These are phyloP conservation scores for Papilio gigon DNA, from an alignment of 2,888 invertebrate species.

Conservation along the genomic window DNA sequence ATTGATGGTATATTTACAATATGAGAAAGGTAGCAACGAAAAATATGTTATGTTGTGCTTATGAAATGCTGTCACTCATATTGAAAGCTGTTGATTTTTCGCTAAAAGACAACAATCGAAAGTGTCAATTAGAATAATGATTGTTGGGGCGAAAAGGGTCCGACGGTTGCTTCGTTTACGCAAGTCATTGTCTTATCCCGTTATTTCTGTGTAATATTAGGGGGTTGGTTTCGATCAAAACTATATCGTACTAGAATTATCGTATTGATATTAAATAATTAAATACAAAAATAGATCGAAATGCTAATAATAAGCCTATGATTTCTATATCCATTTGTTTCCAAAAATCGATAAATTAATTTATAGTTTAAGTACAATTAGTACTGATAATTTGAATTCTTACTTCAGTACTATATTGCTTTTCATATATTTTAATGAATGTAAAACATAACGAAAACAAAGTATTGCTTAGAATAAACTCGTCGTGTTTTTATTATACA, in stretches of 20 bases:
- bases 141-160: conserved; percentile 28
- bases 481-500: not conserved
- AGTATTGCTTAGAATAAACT: not conserved
- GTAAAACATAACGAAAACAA: not conserved
- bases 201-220: not conserved
- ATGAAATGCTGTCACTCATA: conserved; percentile 2
- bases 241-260: not conserved
- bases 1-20: too few relatives aligned
- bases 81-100: not conserved
- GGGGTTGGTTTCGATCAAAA: not conserved
- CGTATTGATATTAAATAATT: not conserved
- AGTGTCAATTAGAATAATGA: conserved; percentile 33
- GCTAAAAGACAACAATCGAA: conserved; percentile 16
- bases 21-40: not conserved
- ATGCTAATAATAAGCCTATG: too few relatives aligned
- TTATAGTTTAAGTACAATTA: not conserved
- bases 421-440: not conserved
- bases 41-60: not conserved
- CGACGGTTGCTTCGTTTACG: conserved; percentile 13
- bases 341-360: not conserved
- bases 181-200: conserved; percentile 5
- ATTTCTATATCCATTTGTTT: not conserved
- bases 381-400: too few relatives aligned
- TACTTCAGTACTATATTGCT: too few relatives aligned
- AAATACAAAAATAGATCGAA: not conserved